Percentiles rank a stretch among this genome's conserved stretches.
phyloP scores from a whole-genome alignment of 2,797 vertebrate genomes.

The Anabas testudineus region DNA sequence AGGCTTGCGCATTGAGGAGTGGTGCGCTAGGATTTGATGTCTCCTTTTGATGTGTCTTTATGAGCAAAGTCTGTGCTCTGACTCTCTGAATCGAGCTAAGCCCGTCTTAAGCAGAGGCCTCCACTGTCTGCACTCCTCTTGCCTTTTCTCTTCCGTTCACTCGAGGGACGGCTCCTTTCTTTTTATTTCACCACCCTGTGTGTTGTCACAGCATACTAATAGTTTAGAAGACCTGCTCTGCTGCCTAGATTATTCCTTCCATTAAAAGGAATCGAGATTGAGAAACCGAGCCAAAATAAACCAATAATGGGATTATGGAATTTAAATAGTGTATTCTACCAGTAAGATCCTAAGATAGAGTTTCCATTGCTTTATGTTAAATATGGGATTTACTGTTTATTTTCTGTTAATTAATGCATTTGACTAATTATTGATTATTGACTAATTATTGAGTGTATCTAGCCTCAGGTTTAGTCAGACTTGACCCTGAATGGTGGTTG shows the following conservation, averaged over 20 bases:
- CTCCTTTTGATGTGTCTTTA: conserved; percentile 85
- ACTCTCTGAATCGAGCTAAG: conserved; percentile 79
- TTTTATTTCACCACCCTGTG: conserved; percentile 47
- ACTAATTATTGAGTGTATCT: too few species aligned
- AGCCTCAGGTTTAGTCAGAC: too few species aligned
- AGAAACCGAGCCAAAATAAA: background rate
- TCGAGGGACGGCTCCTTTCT: conserved; percentile 54
- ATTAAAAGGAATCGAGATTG: conserved; percentile 6
- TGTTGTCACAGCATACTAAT: conserved; percentile 75
- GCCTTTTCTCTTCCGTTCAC: conserved; percentile 58
- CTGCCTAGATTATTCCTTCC: conserved; percentile 20
- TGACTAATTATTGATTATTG: background rate
- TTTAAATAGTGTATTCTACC: background rate
- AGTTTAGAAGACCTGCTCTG: conserved; percentile 42
- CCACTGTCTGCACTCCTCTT: conserved; percentile 56
- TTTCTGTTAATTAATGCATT: background rate
- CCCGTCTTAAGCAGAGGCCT: conserved; percentile 78
- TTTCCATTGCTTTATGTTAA: too few species aligned
- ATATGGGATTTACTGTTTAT: too few species aligned
- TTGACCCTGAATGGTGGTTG: too few species aligned
- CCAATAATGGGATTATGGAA: background rate
- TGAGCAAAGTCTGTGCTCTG: conserved; percentile 74
- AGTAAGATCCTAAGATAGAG: background rate
- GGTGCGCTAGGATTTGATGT: conserved; percentile 75
- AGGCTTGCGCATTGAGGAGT: conserved; percentile 66